These are phyloP conservation scores for Pelvicachromis taeniatus DNA, from an alignment of 2,113 vertebrate genomes.

Conservation along the genomic window DNA sequence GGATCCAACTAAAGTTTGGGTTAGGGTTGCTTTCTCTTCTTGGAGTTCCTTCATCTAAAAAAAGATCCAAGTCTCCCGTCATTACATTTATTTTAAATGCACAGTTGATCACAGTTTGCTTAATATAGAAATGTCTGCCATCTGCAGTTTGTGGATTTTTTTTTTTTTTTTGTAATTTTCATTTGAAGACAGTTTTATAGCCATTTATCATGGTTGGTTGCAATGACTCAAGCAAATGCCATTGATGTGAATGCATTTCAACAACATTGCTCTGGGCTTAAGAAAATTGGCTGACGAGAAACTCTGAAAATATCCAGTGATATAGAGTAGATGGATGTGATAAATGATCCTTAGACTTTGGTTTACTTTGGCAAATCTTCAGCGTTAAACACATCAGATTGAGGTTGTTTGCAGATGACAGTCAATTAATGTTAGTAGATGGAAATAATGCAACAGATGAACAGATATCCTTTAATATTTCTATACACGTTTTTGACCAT, in stretches of 20 bases:
- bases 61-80: not conserved
- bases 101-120: not conserved
- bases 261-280: not conserved
- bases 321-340: not conserved
- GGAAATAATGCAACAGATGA: not conserved
- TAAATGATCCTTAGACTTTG: not conserved
- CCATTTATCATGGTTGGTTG: not conserved
- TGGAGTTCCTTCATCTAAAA: not conserved
- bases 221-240: not conserved
- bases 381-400: not conserved
- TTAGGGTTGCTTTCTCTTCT: not conserved
- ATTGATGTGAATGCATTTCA: conserved; percentile 1
- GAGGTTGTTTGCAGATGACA: not conserved
- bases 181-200: conserved; percentile 20
- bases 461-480: not conserved
- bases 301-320: not conserved
- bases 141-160: not conserved
- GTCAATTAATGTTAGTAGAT: not conserved
- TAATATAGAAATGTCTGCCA: not conserved
- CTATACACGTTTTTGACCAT: not conserved
- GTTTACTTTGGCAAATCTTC: not conserved
- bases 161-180: not conserved
- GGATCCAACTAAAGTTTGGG: no score
- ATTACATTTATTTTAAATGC: not conserved
- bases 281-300: not conserved